A percentile compares a stretch with the other conserved stretches of the same genome.
Evolutionary conservation across 2,888 invertebrate genomes (phyloP).

Genomic region (Melanostoma scalare): DNA sequence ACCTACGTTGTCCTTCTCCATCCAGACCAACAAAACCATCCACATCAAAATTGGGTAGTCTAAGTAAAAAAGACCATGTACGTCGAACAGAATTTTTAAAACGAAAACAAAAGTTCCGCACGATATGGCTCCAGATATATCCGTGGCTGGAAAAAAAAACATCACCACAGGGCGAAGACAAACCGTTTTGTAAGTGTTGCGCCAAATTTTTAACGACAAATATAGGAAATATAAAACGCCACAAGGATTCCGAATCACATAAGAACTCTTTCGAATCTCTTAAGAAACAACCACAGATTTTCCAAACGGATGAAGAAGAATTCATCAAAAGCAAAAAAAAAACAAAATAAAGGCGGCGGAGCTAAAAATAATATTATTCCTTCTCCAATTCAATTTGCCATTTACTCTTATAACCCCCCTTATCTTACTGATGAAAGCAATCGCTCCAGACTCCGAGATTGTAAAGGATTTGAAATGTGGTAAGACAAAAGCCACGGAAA

Average conservation of each 20-base stretch:
- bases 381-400: too few relatives aligned
- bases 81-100: not conserved
- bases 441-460: too few relatives aligned
- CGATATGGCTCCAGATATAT: conserved; percentile 16
- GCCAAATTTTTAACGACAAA: conserved; percentile 13
- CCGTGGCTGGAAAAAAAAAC: conserved; percentile 9
- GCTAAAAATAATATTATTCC: too few relatives aligned
- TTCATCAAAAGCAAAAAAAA: too few relatives aligned
- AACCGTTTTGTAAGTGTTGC: conserved; percentile 19
- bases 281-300: not conserved
- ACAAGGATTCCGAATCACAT: conserved; percentile 1
- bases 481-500: too few relatives aligned
- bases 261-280: not conserved
- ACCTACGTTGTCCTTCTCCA: not conserved
- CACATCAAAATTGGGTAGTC: not conserved
- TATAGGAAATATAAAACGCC: conserved; percentile 10
- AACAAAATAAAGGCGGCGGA: too few relatives aligned
- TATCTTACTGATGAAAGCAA: too few relatives aligned
- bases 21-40: not conserved
- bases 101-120: conserved; percentile 1
- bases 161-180: conserved; percentile 5
- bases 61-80: not conserved
- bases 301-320: not conserved
- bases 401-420: too few relatives aligned
- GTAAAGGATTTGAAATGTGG: too few relatives aligned